Percentiles rank a stretch among this genome's conserved stretches.
Conservation (phyloP, 2,113 vertebrate genomes). For the Varanus salvator region DNA sequence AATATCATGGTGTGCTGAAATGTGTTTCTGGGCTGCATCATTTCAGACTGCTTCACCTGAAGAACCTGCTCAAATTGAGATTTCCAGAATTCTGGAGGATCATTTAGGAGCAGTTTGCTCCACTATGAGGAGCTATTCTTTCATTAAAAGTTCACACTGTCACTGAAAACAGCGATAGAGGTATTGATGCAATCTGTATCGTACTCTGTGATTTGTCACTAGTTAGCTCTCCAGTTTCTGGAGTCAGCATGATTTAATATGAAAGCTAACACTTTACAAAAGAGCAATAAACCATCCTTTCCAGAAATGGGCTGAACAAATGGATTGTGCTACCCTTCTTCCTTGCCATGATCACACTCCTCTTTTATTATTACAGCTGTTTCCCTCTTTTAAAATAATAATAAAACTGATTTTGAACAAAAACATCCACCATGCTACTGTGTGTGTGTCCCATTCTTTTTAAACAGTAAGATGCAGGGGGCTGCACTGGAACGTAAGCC, state of each 20-base stretch:
- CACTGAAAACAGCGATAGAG: background rate
- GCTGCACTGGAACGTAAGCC: no score
- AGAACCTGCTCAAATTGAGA: background rate
- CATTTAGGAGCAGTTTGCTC: background rate
- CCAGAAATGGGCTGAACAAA: background rate
- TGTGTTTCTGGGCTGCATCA: background rate
- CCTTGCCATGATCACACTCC: no score
- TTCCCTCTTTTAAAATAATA: background rate
- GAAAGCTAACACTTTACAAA: background rate
- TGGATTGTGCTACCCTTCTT: background rate
- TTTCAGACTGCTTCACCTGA: background rate
- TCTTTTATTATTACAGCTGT: background rate
- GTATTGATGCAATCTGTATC: no score
- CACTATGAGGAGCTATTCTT: background rate
- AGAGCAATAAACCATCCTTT: background rate
- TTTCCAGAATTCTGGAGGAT: background rate
- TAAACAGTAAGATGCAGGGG: background rate
- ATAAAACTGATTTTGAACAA: background rate
- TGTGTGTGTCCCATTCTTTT: no score
- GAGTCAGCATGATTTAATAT: background rate
- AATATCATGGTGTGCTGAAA: background rate
- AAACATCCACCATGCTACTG: background rate
- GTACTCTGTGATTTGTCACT: no score
- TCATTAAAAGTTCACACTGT: background rate
- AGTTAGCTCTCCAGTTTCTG: background rate